Percentiles rank a stretch among this genome's conserved stretches.
Conservation (phyloP, 2,888 invertebrate species). For the Cataglyphis rosenhaueri region DNA sequence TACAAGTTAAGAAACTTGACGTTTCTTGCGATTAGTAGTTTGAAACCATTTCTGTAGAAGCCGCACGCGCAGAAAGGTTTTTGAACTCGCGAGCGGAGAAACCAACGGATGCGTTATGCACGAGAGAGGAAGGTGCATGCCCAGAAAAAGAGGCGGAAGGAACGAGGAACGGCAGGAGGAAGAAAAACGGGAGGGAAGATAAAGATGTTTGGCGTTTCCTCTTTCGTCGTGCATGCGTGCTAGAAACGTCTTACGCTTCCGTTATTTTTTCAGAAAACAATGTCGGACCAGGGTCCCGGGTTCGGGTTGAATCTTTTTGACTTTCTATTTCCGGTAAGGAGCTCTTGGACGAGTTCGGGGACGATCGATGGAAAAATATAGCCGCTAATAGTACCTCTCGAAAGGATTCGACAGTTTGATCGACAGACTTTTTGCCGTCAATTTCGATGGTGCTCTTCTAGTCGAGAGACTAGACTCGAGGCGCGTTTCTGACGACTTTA, state of each 20-base stretch:
- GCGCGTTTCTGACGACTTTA: slow-evolving; percentile 40
- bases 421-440: slow-evolving; percentile 52
- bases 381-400: slow-evolving; percentile 52
- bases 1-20: slow-evolving; percentile 34
- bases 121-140: slow-evolving; percentile 57
- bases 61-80: slow-evolving; percentile 73
- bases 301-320: slow-evolving; percentile 41
- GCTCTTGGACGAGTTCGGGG: slow-evolving; percentile 30
- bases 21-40: slow-evolving; percentile 57
- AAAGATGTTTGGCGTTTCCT: slow-evolving; percentile 67
- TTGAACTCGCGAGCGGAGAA: slow-evolving; percentile 72
- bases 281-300: slow-evolving; percentile 33
- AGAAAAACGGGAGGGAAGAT: slow-evolving; percentile 44
- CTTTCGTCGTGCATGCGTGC: slow-evolving; percentile 47
- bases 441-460: slow-evolving; percentile 56
- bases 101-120: slow-evolving; percentile 67
- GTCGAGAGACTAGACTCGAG: slow-evolving; percentile 43
- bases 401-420: slow-evolving; percentile 51
- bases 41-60: slow-evolving; percentile 62
- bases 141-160: slow-evolving; percentile 46
- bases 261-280: slow-evolving; percentile 70
- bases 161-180: slow-evolving; percentile 25
- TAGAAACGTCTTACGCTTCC: slow-evolving; percentile 59
- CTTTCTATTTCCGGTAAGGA: slow-evolving; percentile 55
- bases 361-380: slow-evolving; percentile 57